Evolutionary conservation across 1,140 invertebrate genomes (phyloP).

Genomic region (Brachionus sp.): DNA sequence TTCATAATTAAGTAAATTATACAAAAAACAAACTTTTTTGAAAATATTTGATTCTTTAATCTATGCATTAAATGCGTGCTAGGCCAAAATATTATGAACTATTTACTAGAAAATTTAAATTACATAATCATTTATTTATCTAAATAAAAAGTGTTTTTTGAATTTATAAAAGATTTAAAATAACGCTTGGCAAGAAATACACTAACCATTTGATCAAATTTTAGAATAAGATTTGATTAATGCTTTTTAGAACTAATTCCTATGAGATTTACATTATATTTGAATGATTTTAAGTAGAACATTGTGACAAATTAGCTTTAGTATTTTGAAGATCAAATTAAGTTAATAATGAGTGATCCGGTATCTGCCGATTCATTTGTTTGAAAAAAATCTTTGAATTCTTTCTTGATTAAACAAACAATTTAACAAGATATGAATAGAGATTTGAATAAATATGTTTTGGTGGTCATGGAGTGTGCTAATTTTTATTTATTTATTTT

Average conservation of each 20-base stretch:
- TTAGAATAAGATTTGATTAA: background rate
- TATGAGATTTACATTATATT: background rate
- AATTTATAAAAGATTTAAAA: background rate
- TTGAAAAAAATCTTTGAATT: background rate
- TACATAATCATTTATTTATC: slow-evolving; percentile 1
- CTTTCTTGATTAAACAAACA: background rate
- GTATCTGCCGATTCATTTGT: background rate
- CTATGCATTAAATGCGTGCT: background rate
- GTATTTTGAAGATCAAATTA: background rate
- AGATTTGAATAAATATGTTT: background rate
- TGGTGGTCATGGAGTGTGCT: background rate
- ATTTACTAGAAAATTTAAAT: background rate
- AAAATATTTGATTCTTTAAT: background rate
- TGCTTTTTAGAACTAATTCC: background rate
- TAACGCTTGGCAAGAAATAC: background rate
- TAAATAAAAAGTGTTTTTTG: background rate
- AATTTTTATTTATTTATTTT: background rate
- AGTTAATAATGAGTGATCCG: background rate
- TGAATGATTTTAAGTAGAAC: background rate
- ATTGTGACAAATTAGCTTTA: background rate
- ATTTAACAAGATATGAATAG: background rate
- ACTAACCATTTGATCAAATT: background rate
- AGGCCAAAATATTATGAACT: background rate
- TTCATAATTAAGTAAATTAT: background rate
- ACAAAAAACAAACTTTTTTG: background rate